Evolutionary conservation across 1,140 invertebrate species (phyloP), one percentile per base, ranked within the genome.

Genomic region (Calliopsis andreniformis): DNA sequence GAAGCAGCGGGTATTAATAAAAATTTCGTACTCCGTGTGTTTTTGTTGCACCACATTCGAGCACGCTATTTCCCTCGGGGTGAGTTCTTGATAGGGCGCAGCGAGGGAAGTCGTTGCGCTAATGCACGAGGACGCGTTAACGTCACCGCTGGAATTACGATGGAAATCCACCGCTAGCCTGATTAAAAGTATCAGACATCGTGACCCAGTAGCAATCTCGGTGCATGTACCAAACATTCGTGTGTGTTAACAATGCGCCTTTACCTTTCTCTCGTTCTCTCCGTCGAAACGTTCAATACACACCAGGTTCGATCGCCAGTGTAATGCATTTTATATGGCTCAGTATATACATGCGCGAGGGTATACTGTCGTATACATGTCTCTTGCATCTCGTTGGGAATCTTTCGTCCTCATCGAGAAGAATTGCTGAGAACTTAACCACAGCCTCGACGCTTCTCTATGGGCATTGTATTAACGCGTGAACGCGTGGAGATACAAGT

Each of bases 151-250:
- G 35, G 62, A 63, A 72, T 72, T 72, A 72, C 59, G 45, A 42
- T 16, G 58, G 32, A n/a, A 23, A 73, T 55, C 39, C 28, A 66
- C 47, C 14, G 12, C 32, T 51, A 42, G 70, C 61, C 61, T 55
- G 70, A 73, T 73, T 73, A 73, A 73, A 64, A 39, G 23, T 23
- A 42, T n/a, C 32, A 64, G 70, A 63, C 70, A 55, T 73, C 70
- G 70, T 66, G 70, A 73, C 70, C 70, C 61, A 73, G 49, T 64
- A 64, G 23, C 43, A 32, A 53, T 63, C 12, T 20, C 70, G 10
- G 66, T 73, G 45, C 51, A 58, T 73, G 64, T 73, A 73, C 61
- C 59, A 45, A 20, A 35, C 39, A 55, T 64, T 73, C 55, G 49
- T 30, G 35, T n/a, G 23, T 20, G 49, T 55, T 64, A 73, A 73